Evolutionary conservation across 2,888 invertebrate species (phyloP).

Genomic region (Ophion slaviceki): DNA sequence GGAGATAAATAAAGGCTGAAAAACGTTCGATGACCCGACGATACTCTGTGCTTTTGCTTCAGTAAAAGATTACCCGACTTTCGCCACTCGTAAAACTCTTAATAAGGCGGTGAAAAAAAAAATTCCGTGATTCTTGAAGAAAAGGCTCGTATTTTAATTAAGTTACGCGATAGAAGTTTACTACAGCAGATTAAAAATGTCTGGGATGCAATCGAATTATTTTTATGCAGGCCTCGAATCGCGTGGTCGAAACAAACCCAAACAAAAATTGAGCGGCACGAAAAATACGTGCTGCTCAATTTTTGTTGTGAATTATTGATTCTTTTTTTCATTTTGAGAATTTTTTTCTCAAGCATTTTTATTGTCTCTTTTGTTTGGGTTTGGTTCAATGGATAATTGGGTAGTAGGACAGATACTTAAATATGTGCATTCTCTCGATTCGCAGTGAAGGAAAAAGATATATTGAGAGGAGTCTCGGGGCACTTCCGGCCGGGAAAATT

Average conservation of each 20-base stretch:
- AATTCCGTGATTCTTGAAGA: neutral
- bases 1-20: neutral
- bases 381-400: neutral
- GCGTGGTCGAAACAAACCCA: too few relatives aligned
- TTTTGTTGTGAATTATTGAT: too few relatives aligned
- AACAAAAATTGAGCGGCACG: too few relatives aligned
- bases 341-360: neutral
- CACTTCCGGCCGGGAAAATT: constrained; percentile 87
- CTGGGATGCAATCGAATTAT: neutral
- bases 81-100: neutral
- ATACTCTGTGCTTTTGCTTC: neutral
- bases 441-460: constrained; percentile 78
- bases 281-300: too few relatives aligned
- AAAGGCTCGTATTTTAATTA: neutral
- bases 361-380: neutral
- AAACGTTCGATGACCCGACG: neutral
- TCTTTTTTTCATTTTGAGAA: too few relatives aligned
- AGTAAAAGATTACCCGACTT: neutral
- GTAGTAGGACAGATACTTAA: neutral
- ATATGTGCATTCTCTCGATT: constrained; percentile 5
- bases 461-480: constrained; percentile 86
- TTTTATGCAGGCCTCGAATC: neutral
- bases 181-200: neutral
- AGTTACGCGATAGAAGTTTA: neutral
- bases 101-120: neutral